phyloP scores from a whole-genome alignment of 2,888 invertebrate genomes.

The Frankliniella fusca region DNA sequence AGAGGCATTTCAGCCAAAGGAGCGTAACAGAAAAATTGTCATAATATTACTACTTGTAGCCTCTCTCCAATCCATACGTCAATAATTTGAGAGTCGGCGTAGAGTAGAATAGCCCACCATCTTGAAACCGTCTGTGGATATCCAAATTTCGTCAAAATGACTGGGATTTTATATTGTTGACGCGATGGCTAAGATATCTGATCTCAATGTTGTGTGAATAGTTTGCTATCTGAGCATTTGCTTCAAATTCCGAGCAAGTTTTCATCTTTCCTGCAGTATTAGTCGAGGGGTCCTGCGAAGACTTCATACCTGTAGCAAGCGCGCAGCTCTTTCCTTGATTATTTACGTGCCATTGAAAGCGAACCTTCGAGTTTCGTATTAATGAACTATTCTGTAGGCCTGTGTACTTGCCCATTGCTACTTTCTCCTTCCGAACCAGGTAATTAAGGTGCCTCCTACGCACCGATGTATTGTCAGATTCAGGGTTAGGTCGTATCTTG shows the following conservation, averaged over 20 bases:
- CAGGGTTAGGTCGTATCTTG: neutral
- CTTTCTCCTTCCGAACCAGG: neutral
- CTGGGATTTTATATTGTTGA: neutral
- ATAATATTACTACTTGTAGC: too few relatives aligned
- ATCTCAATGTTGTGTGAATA: neutral
- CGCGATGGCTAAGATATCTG: neutral
- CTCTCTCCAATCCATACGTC: too few relatives aligned
- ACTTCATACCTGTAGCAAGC: neutral
- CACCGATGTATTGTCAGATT: neutral
- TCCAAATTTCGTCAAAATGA: neutral
- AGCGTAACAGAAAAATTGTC: too few relatives aligned
- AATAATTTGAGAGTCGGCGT: neutral
- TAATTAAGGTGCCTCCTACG: neutral
- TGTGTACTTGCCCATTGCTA: neutral
- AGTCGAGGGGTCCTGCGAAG: neutral
- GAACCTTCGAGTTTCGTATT: neutral
- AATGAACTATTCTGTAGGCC: neutral
- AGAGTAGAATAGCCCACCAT: neutral
- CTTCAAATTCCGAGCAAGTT: neutral
- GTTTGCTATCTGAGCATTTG: neutral
- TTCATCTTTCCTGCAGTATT: neutral
- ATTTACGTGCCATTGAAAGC: neutral
- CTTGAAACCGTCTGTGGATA: constrained; percentile 2
- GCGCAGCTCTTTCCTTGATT: neutral
- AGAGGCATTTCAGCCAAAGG: too few relatives aligned